Evolutionary conservation across 92 coral and sea anemone species (phyloP).

Genomic region (Epizoanthus illoricatus): DNA sequence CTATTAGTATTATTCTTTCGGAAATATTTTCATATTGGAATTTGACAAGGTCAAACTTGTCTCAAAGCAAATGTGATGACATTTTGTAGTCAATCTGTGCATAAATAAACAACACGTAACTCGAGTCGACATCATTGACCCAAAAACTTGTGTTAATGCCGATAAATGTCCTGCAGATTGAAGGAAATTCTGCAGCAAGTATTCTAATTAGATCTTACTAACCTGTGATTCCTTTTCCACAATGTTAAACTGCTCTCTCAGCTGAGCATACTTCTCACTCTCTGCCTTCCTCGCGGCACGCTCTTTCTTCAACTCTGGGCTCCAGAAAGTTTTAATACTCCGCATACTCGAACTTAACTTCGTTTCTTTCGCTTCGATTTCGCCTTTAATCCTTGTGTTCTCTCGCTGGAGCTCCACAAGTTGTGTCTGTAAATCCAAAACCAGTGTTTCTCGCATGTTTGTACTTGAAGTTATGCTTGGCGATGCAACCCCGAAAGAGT

Average conservation of each 20-base stretch:
- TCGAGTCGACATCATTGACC: not conserved
- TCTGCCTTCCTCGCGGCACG: slow-evolving; percentile 91
- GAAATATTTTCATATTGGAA: slow-evolving; percentile 1
- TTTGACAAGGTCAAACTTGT: slow-evolving; percentile 36
- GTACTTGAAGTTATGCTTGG: slow-evolving; percentile 20
- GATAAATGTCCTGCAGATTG: too few species aligned
- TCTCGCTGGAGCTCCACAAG: slow-evolving; percentile 80
- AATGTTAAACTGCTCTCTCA: slow-evolving; percentile 84
- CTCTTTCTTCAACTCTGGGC: slow-evolving; percentile 98
- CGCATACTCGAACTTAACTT: slow-evolving; percentile 96
- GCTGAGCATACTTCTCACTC: slow-evolving; percentile 71
- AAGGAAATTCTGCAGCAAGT: not conserved
- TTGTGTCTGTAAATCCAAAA: slow-evolving; percentile 55
- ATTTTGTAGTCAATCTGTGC: slow-evolving; percentile 13
- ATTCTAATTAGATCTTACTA: slow-evolving; percentile 5
- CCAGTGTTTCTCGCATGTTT: slow-evolving; percentile 39
- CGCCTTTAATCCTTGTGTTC: slow-evolving; percentile 84
- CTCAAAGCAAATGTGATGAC: slow-evolving; percentile 31
- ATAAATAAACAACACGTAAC: slow-evolving; percentile 1
- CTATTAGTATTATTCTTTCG: not conserved
- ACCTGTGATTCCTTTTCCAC: slow-evolving; percentile 96
- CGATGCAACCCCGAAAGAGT: slow-evolving; percentile 8
- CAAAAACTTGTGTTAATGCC: not conserved
- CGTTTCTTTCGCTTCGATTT: slow-evolving; percentile 93
- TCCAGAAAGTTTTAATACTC: slow-evolving; percentile 97